Evolutionary conservation across 2,888 invertebrate species (phyloP).

Genomic region (Sphecodes monilicornis): DNA sequence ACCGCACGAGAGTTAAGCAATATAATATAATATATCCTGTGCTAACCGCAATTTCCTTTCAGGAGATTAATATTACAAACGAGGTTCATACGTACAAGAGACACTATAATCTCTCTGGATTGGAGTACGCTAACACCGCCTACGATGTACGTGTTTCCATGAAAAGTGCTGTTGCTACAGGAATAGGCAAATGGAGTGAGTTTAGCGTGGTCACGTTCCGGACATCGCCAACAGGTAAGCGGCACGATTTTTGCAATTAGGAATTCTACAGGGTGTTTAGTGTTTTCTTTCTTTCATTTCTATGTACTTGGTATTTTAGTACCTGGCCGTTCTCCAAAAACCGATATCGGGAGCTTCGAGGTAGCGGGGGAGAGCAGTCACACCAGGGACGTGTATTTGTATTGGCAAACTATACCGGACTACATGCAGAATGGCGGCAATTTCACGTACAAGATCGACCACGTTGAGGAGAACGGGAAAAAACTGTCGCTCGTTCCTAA

Average conservation of each 20-base stretch:
- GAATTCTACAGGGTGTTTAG: slow-evolving; percentile 19
- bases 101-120: slow-evolving; percentile 85
- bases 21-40: not conserved
- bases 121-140: slow-evolving; percentile 88
- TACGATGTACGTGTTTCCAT: slow-evolving; percentile 91
- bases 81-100: slow-evolving; percentile 82
- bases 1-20: not conserved
- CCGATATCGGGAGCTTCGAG: slow-evolving; percentile 91
- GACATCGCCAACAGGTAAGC: slow-evolving; percentile 85
- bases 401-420: slow-evolving; percentile 91
- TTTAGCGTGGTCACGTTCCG: slow-evolving; percentile 87
- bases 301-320: slow-evolving; percentile 77
- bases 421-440: slow-evolving; percentile 90
- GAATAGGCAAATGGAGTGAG: slow-evolving; percentile 90
- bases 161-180: slow-evolving; percentile 85
- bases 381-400: slow-evolving; percentile 89
- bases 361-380: slow-evolving; percentile 84
- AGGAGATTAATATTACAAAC: slow-evolving; percentile 81
- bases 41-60: not conserved
- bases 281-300: slow-evolving; percentile 23
- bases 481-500: slow-evolving; percentile 84
- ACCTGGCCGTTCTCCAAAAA: slow-evolving; percentile 89
- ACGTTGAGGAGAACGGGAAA: slow-evolving; percentile 83
- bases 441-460: slow-evolving; percentile 89
- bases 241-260: slow-evolving; percentile 15